Percentiles rank a stretch among this genome's conserved stretches.
These are phyloP conservation scores for Arctopsyche grandis DNA, from an alignment of 1,140 invertebrate species.

Conservation along the genomic window DNA sequence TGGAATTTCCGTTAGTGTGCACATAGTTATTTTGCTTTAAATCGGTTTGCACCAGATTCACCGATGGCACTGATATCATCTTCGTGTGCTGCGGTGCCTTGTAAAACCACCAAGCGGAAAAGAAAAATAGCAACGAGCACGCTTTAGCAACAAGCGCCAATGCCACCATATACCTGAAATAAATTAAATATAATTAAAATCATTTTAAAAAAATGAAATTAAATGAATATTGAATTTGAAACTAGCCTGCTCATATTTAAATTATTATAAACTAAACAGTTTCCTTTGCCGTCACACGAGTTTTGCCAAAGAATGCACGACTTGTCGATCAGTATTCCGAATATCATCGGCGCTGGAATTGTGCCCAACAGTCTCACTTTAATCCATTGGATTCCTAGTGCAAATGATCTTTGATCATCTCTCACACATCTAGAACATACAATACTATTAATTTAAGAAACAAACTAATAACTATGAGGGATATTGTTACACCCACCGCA, in stretches of 20 bases:
- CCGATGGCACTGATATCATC: conserved; percentile 58
- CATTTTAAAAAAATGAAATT: conserved; percentile 20
- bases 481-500: conserved; percentile 72
- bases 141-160: conserved; percentile 73
- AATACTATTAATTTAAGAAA: neutral
- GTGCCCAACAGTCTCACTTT: conserved; percentile 83
- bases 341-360: conserved; percentile 86
- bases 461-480: neutral
- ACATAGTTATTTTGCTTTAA: conserved; percentile 49
- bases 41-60: conserved; percentile 44
- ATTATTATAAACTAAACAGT: conserved; percentile 78
- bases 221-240: neutral
- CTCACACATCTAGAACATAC: conserved; percentile 76
- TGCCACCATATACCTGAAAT: conserved; percentile 73
- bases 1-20: conserved; percentile 50
- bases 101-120: conserved; percentile 77
- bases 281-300: conserved; percentile 68
- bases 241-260: conserved; percentile 74
- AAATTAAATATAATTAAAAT: conserved; percentile 18
- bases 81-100: conserved; percentile 66
- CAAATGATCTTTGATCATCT: conserved; percentile 85
- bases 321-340: conserved; percentile 85
- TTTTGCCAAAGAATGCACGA: conserved; percentile 84
- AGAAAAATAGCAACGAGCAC: conserved; percentile 73
- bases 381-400: conserved; percentile 88